These are phyloP conservation scores for Oryzias melastigma DNA, from an alignment of 2,113 vertebrate genomes.

Conservation along the genomic window DNA sequence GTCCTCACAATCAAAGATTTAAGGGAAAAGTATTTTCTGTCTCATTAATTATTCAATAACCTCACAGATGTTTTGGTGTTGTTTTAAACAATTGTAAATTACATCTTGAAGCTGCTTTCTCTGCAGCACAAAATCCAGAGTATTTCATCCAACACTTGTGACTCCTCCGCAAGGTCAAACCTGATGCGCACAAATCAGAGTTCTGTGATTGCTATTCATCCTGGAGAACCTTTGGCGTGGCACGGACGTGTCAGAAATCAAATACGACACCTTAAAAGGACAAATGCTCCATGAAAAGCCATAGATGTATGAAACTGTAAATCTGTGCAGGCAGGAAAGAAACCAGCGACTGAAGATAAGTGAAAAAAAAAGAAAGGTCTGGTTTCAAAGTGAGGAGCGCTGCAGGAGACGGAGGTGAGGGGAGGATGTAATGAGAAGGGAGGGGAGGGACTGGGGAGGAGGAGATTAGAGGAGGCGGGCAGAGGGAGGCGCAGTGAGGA, in stretches of 20 bases:
- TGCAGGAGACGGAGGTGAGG: conserved; percentile 50
- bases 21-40: neutral
- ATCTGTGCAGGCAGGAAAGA: conserved; percentile 67
- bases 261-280: conserved; percentile 22
- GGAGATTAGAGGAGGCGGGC: conserved; percentile 58
- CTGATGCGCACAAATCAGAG: neutral
- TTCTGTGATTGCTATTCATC: neutral
- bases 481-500: conserved; percentile 57
- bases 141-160: neutral
- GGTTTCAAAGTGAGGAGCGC: conserved; percentile 59
- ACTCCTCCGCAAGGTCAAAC: conserved; percentile 22
- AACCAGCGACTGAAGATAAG: conserved; percentile 64
- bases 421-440: conserved; percentile 57
- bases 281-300: conserved; percentile 36
- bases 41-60: neutral
- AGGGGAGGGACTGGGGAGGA: conserved; percentile 40
- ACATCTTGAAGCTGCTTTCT: too few species aligned
- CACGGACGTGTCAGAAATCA: conserved; percentile 14
- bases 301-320: conserved; percentile 36
- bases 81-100: too few species aligned
- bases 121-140: too few species aligned
- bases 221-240: conserved; percentile 4
- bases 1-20: too few species aligned
- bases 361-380: conserved; percentile 15
- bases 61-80: too few species aligned